Evolutionary conservation across 2,797 vertebrate genomes (phyloP), one percentile per base, ranked within the genome.

Genomic region (Scarus forsteni): DNA sequence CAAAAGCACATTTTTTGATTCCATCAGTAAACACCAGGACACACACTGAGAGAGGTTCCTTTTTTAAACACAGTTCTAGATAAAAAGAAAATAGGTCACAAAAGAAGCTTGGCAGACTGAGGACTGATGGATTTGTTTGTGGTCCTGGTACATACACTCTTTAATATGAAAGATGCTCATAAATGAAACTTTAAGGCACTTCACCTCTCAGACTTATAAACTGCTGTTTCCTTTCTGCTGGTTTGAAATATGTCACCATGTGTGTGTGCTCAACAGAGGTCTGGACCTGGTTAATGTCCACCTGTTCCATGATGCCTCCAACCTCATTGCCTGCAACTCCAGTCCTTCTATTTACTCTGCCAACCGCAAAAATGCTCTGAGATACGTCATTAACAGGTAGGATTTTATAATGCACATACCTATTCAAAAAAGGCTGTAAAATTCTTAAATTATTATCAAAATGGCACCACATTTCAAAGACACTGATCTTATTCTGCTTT

Each of bases 251-350:
- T 44, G 12, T 15, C 11, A 13, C 6, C 6, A 13, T 44, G 43
- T 44, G 12, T 63, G 38, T 68, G 49, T 76, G 60, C 43, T 45
- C 52, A 15, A n/a, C 90, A 96, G 95, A 85, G 91, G 84, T 60
- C 81, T 96, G 54, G 95, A 96, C 77, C 86, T 96, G 79, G 94
- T 96, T 76, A 96, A 96, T 44, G 88, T 96, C 70, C 95, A 96
- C 80, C 92, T 96, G 61, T 96, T 96, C 86, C 95, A 96, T 2
- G 95, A 96, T 82, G 95, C 95, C 76, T 96, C 95, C 61, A 96
- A 96, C 88, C 92, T 96, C 80, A 89, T 94, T 67, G 95, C 95
- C 80, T 95, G 92, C 85, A 91, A 93, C 70, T 85, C 91, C 78
- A 95, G 94, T 58, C 95, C 95, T 7, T 96, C 95, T 1, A 81